Base-by-base conservation (phyloP, 2,113 vertebrate genomes). In the Gadus chalcogrammus region DNA sequence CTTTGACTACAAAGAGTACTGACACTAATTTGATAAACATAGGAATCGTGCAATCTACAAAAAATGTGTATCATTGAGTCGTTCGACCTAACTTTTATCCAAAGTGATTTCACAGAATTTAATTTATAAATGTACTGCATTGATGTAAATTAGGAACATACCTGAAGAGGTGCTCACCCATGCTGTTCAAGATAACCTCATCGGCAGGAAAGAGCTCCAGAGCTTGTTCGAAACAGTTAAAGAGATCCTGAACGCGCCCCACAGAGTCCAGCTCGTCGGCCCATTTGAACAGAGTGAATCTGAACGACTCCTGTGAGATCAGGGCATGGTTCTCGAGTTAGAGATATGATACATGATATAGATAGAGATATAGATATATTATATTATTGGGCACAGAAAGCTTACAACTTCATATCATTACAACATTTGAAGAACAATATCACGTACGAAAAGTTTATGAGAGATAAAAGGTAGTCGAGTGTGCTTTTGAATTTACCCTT, bases 121-220 rank as follows among this genome's bases (percentile, higher is more conserved):
- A 35, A 35, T 35, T 35, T 35, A 35, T 35, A 35, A 35, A 35
- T 35, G 4, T 4, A 35, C 31, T 35, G 6, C 31, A 35, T 35
- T 2, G 6, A 35, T 35, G 31, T 35, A 35, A 35, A 35, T 12
- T 12, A 38, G 22, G 31, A 78, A 1, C 79, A 63, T 86, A 99
- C 97, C 95, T 95, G 93, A 99, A 99, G n/a, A 99, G 93, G 81
- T 98, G 95, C 80, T 99, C 96, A 3, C 97, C 97, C 96, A 99
- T 97, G 80, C 96, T 98, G 82, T 99, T 99, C 52, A 97, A 92
- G 76, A 99, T 98, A 60, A 99, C 94, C 88, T 98, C 97, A 72
- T 99, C 96, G 20, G 89, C 86, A 0, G 97, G 97, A 78, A 94
- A 98, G 17, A 99, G 90, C 27, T 97, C 95, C 78, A 99, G 90